Percentiles rank a stretch among this genome's conserved stretches.
Conservation (phyloP, 2,888 invertebrate species). For the Amphipoea oculea region DNA sequence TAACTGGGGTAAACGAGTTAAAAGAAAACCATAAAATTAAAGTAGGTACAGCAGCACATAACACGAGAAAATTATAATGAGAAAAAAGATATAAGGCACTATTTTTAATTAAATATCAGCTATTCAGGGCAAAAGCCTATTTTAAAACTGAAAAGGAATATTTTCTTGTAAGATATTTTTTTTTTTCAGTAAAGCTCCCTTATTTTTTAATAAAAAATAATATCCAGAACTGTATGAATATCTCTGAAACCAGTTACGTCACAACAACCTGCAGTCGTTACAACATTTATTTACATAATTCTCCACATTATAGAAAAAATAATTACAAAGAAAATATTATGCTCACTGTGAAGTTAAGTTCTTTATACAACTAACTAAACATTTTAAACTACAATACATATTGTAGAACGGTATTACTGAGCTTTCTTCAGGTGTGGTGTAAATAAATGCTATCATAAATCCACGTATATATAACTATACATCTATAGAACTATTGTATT, state of each 20-base stretch:
- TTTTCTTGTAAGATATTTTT: background rate
- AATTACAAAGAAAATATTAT: conserved; percentile 73
- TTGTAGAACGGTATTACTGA: conserved; percentile 80
- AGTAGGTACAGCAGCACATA: background rate
- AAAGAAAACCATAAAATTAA: background rate
- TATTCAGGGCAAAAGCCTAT: background rate
- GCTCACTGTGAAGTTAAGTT: conserved; percentile 64
- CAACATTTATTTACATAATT: conserved; percentile 62
- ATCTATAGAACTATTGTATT: conserved; percentile 77
- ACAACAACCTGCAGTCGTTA: conserved; percentile 23
- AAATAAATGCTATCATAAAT: conserved; percentile 83
- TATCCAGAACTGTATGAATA: background rate
- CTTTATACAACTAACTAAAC: conserved; percentile 59
- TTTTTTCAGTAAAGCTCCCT: background rate
- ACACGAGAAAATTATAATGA: background rate
- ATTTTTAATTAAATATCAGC: background rate
- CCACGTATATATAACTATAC: conserved; percentile 71
- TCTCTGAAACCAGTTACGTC: conserved; percentile 46
- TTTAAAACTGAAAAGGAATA: background rate
- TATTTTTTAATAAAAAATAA: background rate
- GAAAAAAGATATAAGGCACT: background rate
- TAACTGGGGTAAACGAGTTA: conserved; percentile 36
- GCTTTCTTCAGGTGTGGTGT: conserved; percentile 90
- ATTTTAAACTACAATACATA: conserved; percentile 65
- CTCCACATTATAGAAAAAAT: conserved; percentile 44